phyloP scores from a whole-genome alignment of 2,888 invertebrate genomes.

The Lasioglossum oenotherae region DNA sequence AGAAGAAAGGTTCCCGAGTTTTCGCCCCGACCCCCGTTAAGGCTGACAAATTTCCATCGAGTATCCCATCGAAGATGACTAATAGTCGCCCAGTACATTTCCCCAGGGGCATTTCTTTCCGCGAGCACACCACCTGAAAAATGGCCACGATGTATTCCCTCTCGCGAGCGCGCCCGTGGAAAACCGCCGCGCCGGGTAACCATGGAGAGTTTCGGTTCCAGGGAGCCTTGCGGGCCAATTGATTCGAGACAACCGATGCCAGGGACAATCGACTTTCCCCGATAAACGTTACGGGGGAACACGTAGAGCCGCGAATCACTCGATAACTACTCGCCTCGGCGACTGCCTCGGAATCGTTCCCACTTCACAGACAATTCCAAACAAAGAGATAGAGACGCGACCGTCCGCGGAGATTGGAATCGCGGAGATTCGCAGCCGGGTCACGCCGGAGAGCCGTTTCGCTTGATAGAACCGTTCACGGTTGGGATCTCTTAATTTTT shows the following conservation, averaged over 20 bases:
- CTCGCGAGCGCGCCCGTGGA: background rate
- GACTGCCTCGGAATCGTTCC: constrained; percentile 3
- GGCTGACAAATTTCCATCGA: constrained; percentile 19
- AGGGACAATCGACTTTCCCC: background rate
- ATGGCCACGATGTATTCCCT: background rate
- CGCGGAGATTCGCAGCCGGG: background rate
- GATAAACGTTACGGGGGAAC: constrained; percentile 13
- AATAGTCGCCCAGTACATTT: constrained; percentile 1
- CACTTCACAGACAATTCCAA: constrained; percentile 3
- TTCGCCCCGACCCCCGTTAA: background rate
- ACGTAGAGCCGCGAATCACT: constrained; percentile 10
- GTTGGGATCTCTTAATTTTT: background rate
- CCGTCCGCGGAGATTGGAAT: constrained; percentile 13
- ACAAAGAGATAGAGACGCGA: background rate
- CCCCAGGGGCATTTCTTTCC: background rate
- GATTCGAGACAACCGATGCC: constrained; percentile 18
- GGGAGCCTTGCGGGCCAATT: constrained; percentile 10
- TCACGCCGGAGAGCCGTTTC: background rate
- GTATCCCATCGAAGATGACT: constrained; percentile 11
- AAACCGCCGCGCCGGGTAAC: background rate
- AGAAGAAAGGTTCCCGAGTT: background rate
- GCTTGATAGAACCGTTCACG: background rate
- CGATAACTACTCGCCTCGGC: constrained; percentile 17
- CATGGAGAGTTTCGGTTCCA: background rate
- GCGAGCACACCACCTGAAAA: background rate